phyloP scores from a whole-genome alignment of 1,140 invertebrate genomes.

The Anagrus nilaparvatae region DNA sequence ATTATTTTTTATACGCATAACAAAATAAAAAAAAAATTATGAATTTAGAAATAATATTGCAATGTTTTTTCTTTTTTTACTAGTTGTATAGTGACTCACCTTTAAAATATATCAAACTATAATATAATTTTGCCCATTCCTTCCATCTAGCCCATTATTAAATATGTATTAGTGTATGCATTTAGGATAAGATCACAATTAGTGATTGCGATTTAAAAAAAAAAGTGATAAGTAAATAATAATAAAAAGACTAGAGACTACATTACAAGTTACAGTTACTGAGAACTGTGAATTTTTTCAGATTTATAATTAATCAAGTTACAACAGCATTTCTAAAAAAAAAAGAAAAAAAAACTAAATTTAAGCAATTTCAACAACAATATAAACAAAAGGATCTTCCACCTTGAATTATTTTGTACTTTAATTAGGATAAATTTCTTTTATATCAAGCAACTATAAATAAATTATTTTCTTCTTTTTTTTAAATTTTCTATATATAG shows the following conservation, averaged over 20 bases:
- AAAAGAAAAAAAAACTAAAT: slow-evolving; percentile 22
- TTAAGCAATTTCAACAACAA: slow-evolving; percentile 26
- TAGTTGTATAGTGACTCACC: no score
- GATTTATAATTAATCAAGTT: slow-evolving; percentile 13
- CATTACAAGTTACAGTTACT: slow-evolving; percentile 25
- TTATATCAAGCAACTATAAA: no score
- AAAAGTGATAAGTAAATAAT: slow-evolving; percentile 12
- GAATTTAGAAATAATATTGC: no score
- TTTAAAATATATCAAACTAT: no score
- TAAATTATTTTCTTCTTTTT: no score
- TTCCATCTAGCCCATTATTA: no score
- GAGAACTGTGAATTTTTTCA: no score
- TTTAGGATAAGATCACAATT: slow-evolving; percentile 17
- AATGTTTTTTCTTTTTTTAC: background rate
- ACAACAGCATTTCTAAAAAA: slow-evolving; percentile 3
- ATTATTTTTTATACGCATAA: no score
- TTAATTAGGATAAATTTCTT: slow-evolving; percentile 40
- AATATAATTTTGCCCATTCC: no score
- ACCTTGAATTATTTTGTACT: slow-evolving; percentile 38
- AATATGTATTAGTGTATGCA: no score
- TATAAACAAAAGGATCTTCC: slow-evolving; percentile 29
- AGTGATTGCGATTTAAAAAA: slow-evolving; percentile 24
- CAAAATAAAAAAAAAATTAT: no score
- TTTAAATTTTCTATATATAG: no score
- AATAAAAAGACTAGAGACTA: slow-evolving; percentile 37